Conservation (phyloP, 2,797 vertebrate genomes). For the Thaleichthys pacificus region DNA sequence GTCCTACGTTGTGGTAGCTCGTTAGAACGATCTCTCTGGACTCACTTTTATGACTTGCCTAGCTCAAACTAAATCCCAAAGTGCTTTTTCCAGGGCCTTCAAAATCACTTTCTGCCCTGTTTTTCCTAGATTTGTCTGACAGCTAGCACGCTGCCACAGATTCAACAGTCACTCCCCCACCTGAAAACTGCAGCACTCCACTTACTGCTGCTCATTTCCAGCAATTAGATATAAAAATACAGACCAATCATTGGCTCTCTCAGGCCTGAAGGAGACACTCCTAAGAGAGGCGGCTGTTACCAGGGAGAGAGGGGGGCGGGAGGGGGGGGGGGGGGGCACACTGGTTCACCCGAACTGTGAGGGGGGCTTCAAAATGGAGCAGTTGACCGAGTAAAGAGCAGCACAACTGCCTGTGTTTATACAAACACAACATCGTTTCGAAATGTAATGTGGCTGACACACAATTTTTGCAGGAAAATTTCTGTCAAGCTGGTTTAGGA, state of each 20-base stretch:
- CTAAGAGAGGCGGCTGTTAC: slow-evolving; percentile 69
- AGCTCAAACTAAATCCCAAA: no score
- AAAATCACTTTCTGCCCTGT: slow-evolving; percentile 37
- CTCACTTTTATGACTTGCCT: no score
- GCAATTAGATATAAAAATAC: slow-evolving; percentile 81
- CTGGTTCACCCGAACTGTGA: slow-evolving; percentile 51
- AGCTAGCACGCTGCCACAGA: slow-evolving; percentile 57
- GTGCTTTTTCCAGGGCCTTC: no score
- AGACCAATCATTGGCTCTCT: slow-evolving; percentile 68
- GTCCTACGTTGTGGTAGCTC: no score
- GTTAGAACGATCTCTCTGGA: no score
- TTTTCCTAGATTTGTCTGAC: slow-evolving; percentile 39
- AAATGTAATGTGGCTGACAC: neutral
- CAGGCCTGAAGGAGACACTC: slow-evolving; percentile 57
- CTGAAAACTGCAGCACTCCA: slow-evolving; percentile 55
- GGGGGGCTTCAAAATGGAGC: slow-evolving; percentile 44
- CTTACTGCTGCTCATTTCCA: slow-evolving; percentile 68
- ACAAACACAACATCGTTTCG: slow-evolving; percentile 6
- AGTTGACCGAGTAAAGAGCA: slow-evolving; percentile 45
- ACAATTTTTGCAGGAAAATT: neutral
- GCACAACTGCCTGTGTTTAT: slow-evolving; percentile 20
- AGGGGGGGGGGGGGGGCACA: slow-evolving; percentile 23
- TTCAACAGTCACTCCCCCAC: slow-evolving; percentile 50
- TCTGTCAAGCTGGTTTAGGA: neutral
- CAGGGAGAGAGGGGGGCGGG: slow-evolving; percentile 60